Conservation (phyloP, 2,113 vertebrate genomes). For the Brienomyrus longianalis region DNA sequence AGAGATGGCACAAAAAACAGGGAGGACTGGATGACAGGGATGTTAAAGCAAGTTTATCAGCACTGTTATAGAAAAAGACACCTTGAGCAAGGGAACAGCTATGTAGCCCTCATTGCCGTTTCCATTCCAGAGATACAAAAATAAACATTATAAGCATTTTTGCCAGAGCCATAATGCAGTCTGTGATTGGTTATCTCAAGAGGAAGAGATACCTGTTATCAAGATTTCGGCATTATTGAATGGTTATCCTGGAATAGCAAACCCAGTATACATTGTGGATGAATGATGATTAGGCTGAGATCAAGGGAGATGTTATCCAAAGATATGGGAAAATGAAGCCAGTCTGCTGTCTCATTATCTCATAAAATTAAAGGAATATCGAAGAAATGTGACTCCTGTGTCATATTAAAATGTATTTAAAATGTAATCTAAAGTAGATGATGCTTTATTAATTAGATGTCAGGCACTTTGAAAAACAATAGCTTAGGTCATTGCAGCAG, state of each 20-base stretch:
- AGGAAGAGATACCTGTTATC: not conserved
- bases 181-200: not conserved
- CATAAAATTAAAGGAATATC: not conserved
- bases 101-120: not conserved
- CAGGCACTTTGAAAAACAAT: not conserved
- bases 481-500: not conserved
- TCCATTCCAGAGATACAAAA: not conserved
- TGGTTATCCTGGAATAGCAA: not conserved
- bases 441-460: not conserved
- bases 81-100: not conserved
- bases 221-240: not conserved
- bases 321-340: not conserved
- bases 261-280: not conserved
- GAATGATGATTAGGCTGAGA: not conserved
- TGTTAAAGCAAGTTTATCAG: conserved; percentile 13
- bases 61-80: not conserved
- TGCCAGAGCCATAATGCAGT: not conserved
- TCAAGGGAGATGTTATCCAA: not conserved
- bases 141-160: not conserved
- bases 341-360: not conserved
- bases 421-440: not conserved
- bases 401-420: not conserved
- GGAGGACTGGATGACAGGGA: not conserved
- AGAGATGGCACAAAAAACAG: not conserved
- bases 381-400: not conserved